Percentiles rank a stretch among this genome's conserved stretches.
Conservation (phyloP, 1,140 invertebrate species). For the Nasonia giraulti region DNA sequence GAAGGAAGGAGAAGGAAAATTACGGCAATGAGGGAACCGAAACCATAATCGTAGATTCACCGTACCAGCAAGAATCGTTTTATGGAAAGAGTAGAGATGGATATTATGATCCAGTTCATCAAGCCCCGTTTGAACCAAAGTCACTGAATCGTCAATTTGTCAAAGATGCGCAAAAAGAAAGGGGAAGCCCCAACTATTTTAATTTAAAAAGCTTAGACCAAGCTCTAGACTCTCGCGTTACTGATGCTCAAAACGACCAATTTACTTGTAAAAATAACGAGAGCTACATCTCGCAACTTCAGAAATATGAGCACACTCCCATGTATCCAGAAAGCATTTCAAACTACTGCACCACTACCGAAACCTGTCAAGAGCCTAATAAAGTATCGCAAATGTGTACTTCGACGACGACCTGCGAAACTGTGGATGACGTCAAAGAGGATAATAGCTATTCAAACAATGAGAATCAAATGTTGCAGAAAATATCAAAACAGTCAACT, state of each 20-base stretch:
- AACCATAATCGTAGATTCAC: not conserved
- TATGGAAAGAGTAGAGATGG: conserved; percentile 54
- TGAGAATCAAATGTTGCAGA: not conserved
- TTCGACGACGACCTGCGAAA: not conserved
- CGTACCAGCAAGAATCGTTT: conserved; percentile 39
- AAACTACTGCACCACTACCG: not conserved
- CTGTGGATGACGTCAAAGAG: not conserved
- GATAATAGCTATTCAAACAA: not conserved
- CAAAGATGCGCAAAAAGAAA: not conserved
- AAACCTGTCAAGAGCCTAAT: not conserved
- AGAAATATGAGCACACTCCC: not conserved
- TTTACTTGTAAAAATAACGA: not conserved
- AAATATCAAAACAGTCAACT: conserved; percentile 12
- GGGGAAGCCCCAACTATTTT: not conserved
- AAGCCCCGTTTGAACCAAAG: conserved; percentile 4
- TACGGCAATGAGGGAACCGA: not conserved
- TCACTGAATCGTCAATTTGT: not conserved
- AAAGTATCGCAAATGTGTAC: not conserved
- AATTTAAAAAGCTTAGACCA: not conserved
- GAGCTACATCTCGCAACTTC: not conserved
- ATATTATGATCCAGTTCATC: conserved; percentile 38
- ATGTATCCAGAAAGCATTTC: not conserved
- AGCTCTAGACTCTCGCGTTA: not conserved
- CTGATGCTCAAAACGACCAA: not conserved
- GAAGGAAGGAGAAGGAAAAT: not conserved